These are phyloP conservation scores for Lepeophtheirus salmonis DNA, from an alignment of 1,140 invertebrate genomes.

Conservation along the genomic window DNA sequence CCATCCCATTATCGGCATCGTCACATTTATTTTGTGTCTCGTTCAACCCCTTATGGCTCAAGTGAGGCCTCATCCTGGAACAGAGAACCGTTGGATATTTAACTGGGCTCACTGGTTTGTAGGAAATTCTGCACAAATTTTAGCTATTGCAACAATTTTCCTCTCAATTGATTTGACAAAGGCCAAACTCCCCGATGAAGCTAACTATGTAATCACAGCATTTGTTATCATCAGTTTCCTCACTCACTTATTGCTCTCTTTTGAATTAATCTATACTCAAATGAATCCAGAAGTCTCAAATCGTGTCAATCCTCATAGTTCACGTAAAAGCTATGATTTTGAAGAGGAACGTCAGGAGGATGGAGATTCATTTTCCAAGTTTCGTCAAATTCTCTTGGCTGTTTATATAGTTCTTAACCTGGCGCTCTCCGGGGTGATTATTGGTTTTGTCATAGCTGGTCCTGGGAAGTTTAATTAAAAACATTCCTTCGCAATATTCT, in stretches of 20 bases:
- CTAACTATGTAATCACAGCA: constrained; percentile 62
- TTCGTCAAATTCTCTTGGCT: neutral
- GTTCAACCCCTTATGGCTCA: constrained; percentile 65
- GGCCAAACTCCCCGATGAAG: constrained; percentile 61
- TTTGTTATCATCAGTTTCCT: constrained; percentile 73
- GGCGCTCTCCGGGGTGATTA: neutral
- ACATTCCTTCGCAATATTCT: no score
- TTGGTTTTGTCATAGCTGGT: neutral
- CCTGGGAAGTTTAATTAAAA: neutral
- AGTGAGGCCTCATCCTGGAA: constrained; percentile 63
- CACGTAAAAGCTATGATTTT: neutral
- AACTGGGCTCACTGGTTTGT: constrained; percentile 88
- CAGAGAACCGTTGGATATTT: constrained; percentile 57
- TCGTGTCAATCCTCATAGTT: neutral
- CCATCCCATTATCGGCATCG: constrained; percentile 18
- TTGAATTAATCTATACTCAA: constrained; percentile 25
- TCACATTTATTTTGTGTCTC: constrained; percentile 41
- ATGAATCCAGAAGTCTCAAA: neutral
- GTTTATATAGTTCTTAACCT: neutral
- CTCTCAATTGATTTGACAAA: constrained; percentile 64
- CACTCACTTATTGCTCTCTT: constrained; percentile 64
- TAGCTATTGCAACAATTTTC: constrained; percentile 77
- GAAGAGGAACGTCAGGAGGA: neutral
- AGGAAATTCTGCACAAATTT: constrained; percentile 75
- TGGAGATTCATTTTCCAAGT: neutral